phyloP scores from a whole-genome alignment of 2,113 vertebrate species.

The Marcusenius ussheri region DNA sequence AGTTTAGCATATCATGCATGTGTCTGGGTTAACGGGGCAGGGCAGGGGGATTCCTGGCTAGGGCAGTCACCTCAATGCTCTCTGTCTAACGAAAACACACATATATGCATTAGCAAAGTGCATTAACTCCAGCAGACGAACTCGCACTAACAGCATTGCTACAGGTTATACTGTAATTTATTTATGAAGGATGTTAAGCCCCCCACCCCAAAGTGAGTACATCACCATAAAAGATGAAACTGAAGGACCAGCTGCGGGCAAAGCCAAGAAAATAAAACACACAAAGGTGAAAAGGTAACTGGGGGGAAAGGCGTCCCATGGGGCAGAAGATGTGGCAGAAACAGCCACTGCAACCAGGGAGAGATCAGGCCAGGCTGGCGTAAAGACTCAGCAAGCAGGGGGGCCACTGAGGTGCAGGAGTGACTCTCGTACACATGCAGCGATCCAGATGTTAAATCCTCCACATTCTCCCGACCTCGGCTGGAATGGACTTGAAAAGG shows the following conservation, averaged over 20 bases:
- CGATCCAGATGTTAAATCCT: not conserved
- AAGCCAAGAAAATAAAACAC: not conserved
- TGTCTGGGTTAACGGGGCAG: not conserved
- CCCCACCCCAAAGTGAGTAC: not conserved
- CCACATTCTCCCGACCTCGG: not conserved
- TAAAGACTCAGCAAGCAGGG: not conserved
- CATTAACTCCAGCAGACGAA: not conserved
- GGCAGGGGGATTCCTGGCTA: not conserved
- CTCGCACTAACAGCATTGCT: not conserved
- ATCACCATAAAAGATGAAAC: not conserved
- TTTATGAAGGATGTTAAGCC: not conserved
- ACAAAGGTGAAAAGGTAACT: not conserved
- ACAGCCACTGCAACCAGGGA: not conserved
- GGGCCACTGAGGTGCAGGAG: not conserved
- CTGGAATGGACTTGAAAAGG: not conserved
- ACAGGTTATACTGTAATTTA: not conserved
- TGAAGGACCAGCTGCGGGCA: not conserved
- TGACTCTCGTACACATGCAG: not conserved
- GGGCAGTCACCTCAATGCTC: not conserved
- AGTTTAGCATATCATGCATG: not conserved
- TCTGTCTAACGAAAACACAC: not conserved
- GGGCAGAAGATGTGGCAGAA: not conserved
- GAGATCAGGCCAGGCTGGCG: not conserved
- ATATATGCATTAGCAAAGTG: not conserved
- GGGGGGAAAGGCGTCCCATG: not conserved